phyloP scores from a whole-genome alignment of 2,797 vertebrate species.

The Enteromius anoplus region DNA sequence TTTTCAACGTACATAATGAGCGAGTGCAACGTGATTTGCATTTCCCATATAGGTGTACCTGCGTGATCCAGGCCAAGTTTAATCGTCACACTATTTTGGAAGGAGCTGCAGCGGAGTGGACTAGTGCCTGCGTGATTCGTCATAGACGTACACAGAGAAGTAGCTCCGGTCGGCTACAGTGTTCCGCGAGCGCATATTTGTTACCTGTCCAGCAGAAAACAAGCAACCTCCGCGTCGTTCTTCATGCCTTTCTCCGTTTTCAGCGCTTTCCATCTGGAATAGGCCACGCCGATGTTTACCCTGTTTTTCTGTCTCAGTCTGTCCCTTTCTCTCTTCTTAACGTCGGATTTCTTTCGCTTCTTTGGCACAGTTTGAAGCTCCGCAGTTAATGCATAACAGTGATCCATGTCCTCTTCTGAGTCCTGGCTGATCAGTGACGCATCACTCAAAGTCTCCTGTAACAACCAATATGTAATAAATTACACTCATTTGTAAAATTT shows the following conservation, averaged over 20 bases:
- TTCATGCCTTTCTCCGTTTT: conserved; percentile 6
- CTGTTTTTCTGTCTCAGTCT: conserved; percentile 10
- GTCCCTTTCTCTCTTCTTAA: not conserved
- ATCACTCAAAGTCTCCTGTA: not conserved
- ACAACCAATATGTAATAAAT: not conserved
- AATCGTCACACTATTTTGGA: too few species aligned
- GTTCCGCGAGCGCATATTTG: not conserved
- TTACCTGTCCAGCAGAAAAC: conserved; percentile 33
- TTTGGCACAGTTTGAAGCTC: not conserved
- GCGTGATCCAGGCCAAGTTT: too few species aligned
- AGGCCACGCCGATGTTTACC: conserved; percentile 16
- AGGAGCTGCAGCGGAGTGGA: not conserved
- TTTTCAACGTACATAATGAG: too few species aligned
- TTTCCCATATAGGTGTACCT: too few species aligned
- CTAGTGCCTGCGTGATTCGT: not conserved
- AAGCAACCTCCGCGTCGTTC: conserved; percentile 24
- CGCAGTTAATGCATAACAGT: conserved; percentile 15
- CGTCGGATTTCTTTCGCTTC: not conserved
- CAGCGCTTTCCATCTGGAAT: conserved; percentile 28
- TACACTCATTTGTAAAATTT: not conserved
- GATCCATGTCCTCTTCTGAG: conserved; percentile 15
- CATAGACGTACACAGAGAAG: not conserved
- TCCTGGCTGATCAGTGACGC: not conserved
- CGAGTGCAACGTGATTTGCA: too few species aligned
- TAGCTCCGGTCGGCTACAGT: not conserved